These are phyloP conservation scores for Parnassius glacialis DNA, from an alignment of 2,888 invertebrate species.

Conservation along the genomic window DNA sequence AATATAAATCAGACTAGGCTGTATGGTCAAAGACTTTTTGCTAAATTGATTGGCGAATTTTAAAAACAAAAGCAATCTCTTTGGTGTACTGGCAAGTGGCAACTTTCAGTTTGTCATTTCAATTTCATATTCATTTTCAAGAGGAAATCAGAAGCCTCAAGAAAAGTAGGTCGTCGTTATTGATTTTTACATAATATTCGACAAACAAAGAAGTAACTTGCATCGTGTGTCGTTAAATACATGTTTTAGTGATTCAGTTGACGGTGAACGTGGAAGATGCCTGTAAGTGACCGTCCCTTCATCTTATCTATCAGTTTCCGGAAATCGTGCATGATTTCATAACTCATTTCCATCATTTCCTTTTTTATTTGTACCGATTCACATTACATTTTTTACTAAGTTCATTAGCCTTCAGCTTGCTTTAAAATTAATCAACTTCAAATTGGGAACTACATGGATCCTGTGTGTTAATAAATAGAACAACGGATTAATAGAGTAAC, in stretches of 20 bases:
- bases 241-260: constrained; percentile 46
- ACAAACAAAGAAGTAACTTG: constrained; percentile 55
- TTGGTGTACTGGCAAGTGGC: constrained; percentile 2
- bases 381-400: constrained; percentile 21
- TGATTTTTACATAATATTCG: constrained; percentile 66
- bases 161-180: constrained; percentile 71
- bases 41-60: no score
- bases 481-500: constrained; percentile 8
- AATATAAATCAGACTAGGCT: no score
- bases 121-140: constrained; percentile 35
- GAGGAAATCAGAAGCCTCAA: constrained; percentile 37
- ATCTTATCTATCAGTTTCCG: constrained; percentile 56
- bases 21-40: no score
- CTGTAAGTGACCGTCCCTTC: constrained; percentile 56
- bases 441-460: background rate
- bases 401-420: background rate
- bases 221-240: constrained; percentile 43
- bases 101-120: constrained; percentile 34
- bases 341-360: constrained; percentile 37
- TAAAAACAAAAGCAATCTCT: background rate
- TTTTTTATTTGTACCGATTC: constrained; percentile 29
- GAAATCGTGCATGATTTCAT: constrained; percentile 44
- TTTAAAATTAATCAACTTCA: background rate
- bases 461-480: background rate
- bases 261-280: constrained; percentile 57